A percentile compares a stretch with the other conserved stretches of the same genome.
Conservation (phyloP, 2,888 invertebrate genomes). For the Lampropteryx suffumata region DNA sequence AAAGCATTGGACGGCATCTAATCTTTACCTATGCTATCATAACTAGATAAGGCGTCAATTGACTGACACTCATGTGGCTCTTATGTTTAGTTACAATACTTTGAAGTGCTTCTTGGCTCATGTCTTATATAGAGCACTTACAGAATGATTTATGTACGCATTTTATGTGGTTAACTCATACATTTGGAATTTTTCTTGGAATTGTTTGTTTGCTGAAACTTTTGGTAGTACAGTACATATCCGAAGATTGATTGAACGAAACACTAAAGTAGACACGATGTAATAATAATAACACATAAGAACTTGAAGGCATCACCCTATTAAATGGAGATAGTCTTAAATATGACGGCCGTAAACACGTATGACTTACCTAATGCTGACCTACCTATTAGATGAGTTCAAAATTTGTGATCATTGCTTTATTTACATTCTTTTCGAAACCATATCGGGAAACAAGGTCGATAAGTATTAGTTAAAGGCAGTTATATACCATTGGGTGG, state of each 20-base stretch:
- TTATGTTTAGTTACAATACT: conserved; percentile 4
- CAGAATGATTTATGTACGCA: neutral
- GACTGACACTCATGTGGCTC: conserved; percentile 32
- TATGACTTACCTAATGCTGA: no score
- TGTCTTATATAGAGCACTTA: neutral
- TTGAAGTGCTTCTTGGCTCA: conserved; percentile 2
- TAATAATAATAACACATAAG: no score
- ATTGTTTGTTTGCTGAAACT: neutral
- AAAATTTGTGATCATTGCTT: no score
- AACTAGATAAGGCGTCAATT: conserved; percentile 33
- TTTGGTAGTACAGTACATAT: neutral
- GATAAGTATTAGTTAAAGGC: no score
- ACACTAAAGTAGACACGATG: neutral
- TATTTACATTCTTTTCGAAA: no score
- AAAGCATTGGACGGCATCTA: neutral
- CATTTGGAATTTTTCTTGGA: conserved; percentile 1
- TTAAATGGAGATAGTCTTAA: no score
- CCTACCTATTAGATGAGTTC: no score
- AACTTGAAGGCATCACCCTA: no score
- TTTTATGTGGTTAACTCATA: neutral
- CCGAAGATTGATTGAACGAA: neutral
- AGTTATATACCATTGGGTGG: neutral
- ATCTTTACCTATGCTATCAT: neutral
- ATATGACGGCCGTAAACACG: no score
- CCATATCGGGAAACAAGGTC: no score